Conservation (phyloP, 2,797 vertebrate species). For the Heterohyrax brucei region DNA sequence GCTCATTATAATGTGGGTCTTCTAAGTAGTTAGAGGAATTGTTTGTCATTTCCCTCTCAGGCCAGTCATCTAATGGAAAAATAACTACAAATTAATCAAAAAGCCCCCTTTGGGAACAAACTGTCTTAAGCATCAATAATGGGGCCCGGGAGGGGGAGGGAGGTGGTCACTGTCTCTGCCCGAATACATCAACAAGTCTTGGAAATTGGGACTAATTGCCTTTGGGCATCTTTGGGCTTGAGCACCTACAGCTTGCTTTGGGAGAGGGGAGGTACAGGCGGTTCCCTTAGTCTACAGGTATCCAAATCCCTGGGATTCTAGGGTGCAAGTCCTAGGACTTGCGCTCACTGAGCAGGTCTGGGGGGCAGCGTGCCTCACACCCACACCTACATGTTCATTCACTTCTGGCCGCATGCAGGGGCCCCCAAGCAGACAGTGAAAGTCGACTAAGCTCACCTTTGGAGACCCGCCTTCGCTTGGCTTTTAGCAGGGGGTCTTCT, state of each 20-base stretch:
- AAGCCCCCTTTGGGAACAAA: constrained; percentile 92
- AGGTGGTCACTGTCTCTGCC: constrained; percentile 87
- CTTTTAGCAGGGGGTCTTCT: constrained; percentile 90
- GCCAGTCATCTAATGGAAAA: constrained; percentile 95
- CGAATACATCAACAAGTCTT: constrained; percentile 88
- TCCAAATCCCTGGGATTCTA: constrained; percentile 8
- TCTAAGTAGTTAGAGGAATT: constrained; percentile 93
- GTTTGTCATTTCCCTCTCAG: constrained; percentile 93
- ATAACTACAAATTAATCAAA: constrained; percentile 94
- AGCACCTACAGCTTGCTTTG: constrained; percentile 41
- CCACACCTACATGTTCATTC: not conserved
- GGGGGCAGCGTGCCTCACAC: not conserved
- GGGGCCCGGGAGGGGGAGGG: constrained; percentile 84
- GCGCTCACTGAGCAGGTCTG: not conserved
- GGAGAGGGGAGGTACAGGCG: constrained; percentile 6
- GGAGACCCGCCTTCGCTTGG: constrained; percentile 93
- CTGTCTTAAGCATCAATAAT: constrained; percentile 90
- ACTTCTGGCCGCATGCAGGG: constrained; percentile 48
- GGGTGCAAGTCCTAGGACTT: not conserved
- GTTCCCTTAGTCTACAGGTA: not conserved
- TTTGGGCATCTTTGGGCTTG: constrained; percentile 60
- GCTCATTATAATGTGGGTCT: constrained; percentile 94
- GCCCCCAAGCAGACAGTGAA: constrained; percentile 26
- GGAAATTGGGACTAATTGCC: constrained; percentile 14
- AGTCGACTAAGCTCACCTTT: constrained; percentile 88